These are phyloP conservation scores for Drosophila neonasuta DNA, from an alignment of 2,888 invertebrate species.

Conservation along the genomic window DNA sequence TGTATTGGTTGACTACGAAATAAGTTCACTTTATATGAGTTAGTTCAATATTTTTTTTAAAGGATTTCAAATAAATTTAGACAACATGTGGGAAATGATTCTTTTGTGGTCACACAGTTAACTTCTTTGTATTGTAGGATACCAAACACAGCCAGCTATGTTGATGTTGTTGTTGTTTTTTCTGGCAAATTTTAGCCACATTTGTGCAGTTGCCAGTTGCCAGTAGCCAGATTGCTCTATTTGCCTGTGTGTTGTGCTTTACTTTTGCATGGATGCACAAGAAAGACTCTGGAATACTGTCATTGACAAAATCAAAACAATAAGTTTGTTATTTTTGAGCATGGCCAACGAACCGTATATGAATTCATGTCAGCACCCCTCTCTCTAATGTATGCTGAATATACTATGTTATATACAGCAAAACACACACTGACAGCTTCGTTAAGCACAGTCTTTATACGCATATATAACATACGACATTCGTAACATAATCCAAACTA, in stretches of 20 bases:
- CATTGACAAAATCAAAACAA: slow-evolving; percentile 77
- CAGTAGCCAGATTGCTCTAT: slow-evolving; percentile 52
- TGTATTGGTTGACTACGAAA: too few species aligned
- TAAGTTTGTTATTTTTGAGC: slow-evolving; percentile 70
- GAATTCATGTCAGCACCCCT: not conserved
- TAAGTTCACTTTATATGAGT: not conserved
- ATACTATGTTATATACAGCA: not conserved
- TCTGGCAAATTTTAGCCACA: slow-evolving; percentile 49
- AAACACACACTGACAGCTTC: slow-evolving; percentile 1
- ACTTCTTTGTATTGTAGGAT: not conserved
- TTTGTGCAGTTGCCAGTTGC: slow-evolving; percentile 54
- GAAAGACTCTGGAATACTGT: slow-evolving; percentile 55
- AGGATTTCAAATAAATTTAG: slow-evolving; percentile 1
- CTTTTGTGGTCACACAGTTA: slow-evolving; percentile 32
- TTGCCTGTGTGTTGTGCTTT: slow-evolving; percentile 52
- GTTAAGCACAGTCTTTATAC: slow-evolving; percentile 7
- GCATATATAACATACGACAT: not conserved
- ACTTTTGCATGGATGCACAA: slow-evolving; percentile 67
- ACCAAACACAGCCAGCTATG: slow-evolving; percentile 4
- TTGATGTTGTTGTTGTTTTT: slow-evolving; percentile 21
- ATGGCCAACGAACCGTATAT: slow-evolving; percentile 59
- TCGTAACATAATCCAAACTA: slow-evolving; percentile 35
- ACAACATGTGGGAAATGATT: not conserved
- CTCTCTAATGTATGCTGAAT: not conserved
- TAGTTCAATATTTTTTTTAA: not conserved